Percentiles rank a stretch among this genome's conserved stretches.
These are phyloP conservation scores for Diuraphis noxia DNA, from an alignment of 1,140 invertebrate genomes.

Conservation along the genomic window DNA sequence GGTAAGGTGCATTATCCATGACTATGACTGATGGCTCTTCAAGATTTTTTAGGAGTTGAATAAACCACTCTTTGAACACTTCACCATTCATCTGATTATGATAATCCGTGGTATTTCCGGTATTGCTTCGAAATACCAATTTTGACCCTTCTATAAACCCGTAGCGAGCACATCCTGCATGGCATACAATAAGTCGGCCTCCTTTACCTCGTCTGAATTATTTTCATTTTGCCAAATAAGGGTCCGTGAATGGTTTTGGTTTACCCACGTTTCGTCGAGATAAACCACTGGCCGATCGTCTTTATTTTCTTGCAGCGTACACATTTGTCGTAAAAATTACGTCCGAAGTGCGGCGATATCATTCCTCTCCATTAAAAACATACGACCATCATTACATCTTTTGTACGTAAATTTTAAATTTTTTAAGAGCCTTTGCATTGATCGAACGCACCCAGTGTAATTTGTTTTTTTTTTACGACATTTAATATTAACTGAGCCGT, in stretches of 20 bases:
- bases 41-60: no score
- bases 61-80: background rate
- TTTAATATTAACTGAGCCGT: background rate
- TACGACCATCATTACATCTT: background rate
- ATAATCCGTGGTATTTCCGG: background rate
- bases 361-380: slow-evolving; percentile 4
- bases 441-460: background rate
- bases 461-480: background rate
- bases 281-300: background rate
- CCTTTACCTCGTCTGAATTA: background rate
- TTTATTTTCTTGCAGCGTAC: background rate
- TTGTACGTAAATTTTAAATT: slow-evolving; percentile 1
- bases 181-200: background rate
- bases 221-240: background rate
- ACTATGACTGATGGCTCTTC: no score
- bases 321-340: background rate
- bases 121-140: background rate
- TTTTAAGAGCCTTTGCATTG: background rate
- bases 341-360: background rate
- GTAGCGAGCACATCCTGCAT: no score
- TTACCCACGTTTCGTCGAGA: background rate
- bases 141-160: background rate
- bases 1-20: no score
- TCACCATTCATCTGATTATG: background rate
- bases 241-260: background rate